These are phyloP conservation scores for Laspeyria flexula DNA, from an alignment of 2,888 invertebrate species.

Conservation along the genomic window DNA sequence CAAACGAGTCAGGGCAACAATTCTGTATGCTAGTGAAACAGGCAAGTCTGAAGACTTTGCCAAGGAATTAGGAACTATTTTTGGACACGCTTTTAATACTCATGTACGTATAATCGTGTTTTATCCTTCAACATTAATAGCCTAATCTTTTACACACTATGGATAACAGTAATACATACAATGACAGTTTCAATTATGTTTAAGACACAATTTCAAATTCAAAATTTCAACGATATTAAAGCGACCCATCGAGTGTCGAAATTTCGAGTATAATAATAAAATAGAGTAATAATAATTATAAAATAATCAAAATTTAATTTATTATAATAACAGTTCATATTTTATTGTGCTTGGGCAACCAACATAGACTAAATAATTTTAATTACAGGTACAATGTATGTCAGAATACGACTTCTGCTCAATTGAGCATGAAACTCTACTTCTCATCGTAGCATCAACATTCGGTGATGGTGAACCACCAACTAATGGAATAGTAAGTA, in stretches of 20 bases:
- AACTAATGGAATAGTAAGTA: slow-evolving; percentile 95
- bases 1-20: slow-evolving; percentile 96
- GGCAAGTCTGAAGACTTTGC: slow-evolving; percentile 98
- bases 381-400: slow-evolving; percentile 97
- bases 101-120: slow-evolving; percentile 90
- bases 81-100: slow-evolving; percentile 97
- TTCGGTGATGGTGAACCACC: slow-evolving; percentile 99
- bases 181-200: too few species aligned
- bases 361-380: not conserved
- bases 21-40: slow-evolving; percentile 97
- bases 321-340: too few species aligned
- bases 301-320: too few species aligned
- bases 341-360: too few species aligned
- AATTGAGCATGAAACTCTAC: slow-evolving; percentile 96
- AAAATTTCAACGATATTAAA: too few species aligned
- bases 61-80: slow-evolving; percentile 94
- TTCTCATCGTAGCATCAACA: slow-evolving; percentile 96
- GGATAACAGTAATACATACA: too few species aligned
- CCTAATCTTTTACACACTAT: too few species aligned
- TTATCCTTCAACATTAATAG: too few species aligned
- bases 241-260: too few species aligned
- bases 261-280: too few species aligned
- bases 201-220: too few species aligned
- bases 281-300: too few species aligned
- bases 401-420: slow-evolving; percentile 96